These are phyloP conservation scores for Drosophila kanekoi DNA, from an alignment of 2,888 invertebrate genomes.

Conservation along the genomic window DNA sequence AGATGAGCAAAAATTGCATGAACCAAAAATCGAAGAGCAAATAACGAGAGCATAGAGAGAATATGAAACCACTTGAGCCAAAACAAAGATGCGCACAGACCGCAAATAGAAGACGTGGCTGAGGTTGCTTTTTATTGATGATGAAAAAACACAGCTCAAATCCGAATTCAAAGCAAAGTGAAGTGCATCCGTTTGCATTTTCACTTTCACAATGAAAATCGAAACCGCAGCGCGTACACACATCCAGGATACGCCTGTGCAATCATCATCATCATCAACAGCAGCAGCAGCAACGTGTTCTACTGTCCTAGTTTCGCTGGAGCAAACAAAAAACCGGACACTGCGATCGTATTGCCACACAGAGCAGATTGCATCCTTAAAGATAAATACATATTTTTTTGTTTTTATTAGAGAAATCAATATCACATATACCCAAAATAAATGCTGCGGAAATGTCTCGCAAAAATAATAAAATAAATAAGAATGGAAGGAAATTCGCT, in stretches of 20 bases:
- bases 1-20: conserved; percentile 77
- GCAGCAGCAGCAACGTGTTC: conserved; percentile 29
- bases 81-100: conserved; percentile 57
- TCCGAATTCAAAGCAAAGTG: conserved; percentile 29
- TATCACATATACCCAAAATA: conserved; percentile 31
- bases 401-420: conserved; percentile 38
- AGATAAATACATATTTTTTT: conserved; percentile 6
- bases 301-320: conserved; percentile 61
- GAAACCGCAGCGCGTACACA: conserved; percentile 68
- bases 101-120: conserved; percentile 50
- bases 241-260: conserved; percentile 70
- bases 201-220: conserved; percentile 81
- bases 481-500: conserved; percentile 11
- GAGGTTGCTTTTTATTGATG: conserved; percentile 32
- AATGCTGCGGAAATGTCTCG: conserved; percentile 33
- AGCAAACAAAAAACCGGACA: conserved; percentile 79
- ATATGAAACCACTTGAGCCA: conserved; percentile 70
- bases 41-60: conserved; percentile 36
- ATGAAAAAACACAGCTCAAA: conserved; percentile 14
- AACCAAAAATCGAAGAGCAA: conserved; percentile 45
- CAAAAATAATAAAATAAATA: conserved; percentile 36
- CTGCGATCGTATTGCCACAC: conserved; percentile 78
- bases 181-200: conserved; percentile 77
- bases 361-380: conserved; percentile 48
- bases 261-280: conserved; percentile 42